Conservation (phyloP, 1,140 invertebrate species). For the Nephila pilipes region DNA sequence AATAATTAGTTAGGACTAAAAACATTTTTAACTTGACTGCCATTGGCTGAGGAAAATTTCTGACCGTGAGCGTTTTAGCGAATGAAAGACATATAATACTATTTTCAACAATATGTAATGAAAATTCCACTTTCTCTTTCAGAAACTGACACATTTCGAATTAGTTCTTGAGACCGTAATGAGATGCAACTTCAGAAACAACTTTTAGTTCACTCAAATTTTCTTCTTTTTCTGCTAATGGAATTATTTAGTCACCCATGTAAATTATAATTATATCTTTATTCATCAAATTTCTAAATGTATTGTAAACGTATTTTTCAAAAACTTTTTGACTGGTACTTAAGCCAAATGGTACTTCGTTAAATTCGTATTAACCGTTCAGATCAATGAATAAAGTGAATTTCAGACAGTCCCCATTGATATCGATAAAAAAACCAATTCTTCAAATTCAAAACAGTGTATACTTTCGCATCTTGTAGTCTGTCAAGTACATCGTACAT, state of each 20-base stretch:
- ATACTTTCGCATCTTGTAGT: too few relatives aligned
- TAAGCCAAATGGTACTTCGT: too few relatives aligned
- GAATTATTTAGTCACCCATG: neutral
- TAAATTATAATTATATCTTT: neutral
- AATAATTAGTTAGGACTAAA: neutral
- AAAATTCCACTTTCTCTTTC: neutral
- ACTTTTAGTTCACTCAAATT: neutral
- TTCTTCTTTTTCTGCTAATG: neutral
- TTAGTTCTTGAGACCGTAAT: too few relatives aligned
- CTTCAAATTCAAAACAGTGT: too few relatives aligned
- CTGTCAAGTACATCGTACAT: too few relatives aligned
- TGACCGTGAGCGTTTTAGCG: neutral
- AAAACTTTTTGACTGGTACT: neutral
- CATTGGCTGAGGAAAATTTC: neutral
- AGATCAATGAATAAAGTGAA: too few relatives aligned
- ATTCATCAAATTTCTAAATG: too few relatives aligned
- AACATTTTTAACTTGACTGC: neutral
- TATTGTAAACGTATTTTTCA: too few relatives aligned
- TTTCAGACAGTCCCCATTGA: too few relatives aligned
- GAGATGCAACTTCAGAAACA: neutral
- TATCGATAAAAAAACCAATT: too few relatives aligned
- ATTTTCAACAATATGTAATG: slow-evolving; percentile 58
- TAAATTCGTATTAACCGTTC: too few relatives aligned
- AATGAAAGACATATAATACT: neutral
- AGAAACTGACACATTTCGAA: slow-evolving; percentile 22